phyloP scores from a whole-genome alignment of 2,888 invertebrate genomes.

The Caprella mutica region DNA sequence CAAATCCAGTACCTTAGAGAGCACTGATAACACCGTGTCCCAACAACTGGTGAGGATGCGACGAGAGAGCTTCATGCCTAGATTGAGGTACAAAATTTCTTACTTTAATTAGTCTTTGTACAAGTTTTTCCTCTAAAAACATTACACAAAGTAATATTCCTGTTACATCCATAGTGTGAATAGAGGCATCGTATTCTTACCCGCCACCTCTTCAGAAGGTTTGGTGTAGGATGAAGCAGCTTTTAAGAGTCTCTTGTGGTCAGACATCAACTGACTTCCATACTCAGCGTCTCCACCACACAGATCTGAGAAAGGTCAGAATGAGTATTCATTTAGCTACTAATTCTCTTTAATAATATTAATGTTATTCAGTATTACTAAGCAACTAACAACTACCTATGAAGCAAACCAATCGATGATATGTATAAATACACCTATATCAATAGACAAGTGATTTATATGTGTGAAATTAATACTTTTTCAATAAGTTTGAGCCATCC shows the following conservation, averaged over 20 bases:
- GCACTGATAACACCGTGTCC: conserved; percentile 78
- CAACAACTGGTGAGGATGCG: conserved; percentile 78
- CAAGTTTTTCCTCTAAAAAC: too few species aligned
- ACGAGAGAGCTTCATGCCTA: conserved; percentile 42
- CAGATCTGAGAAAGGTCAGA: conserved; percentile 50
- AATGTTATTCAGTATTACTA: background rate
- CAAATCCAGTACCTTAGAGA: conserved; percentile 58
- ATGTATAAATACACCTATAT: background rate
- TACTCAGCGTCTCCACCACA: too few species aligned
- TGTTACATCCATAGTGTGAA: too few species aligned
- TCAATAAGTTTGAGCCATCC: too few species aligned
- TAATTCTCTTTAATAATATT: background rate
- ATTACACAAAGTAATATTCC: too few species aligned
- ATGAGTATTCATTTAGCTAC: background rate
- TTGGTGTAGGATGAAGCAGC: conserved; percentile 57
- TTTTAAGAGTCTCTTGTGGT: conserved; percentile 72
- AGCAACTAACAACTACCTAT: background rate
- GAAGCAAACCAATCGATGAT: background rate
- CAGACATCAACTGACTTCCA: conserved; percentile 66
- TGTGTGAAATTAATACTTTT: too few species aligned
- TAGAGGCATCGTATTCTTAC: too few species aligned
- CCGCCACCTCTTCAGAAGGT: too few species aligned
- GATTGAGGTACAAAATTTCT: too few species aligned
- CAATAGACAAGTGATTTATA: too few species aligned
- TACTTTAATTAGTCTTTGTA: too few species aligned